These are phyloP conservation scores for Sceloporus tristichus DNA, from an alignment of 2,113 vertebrate genomes.

Conservation along the genomic window DNA sequence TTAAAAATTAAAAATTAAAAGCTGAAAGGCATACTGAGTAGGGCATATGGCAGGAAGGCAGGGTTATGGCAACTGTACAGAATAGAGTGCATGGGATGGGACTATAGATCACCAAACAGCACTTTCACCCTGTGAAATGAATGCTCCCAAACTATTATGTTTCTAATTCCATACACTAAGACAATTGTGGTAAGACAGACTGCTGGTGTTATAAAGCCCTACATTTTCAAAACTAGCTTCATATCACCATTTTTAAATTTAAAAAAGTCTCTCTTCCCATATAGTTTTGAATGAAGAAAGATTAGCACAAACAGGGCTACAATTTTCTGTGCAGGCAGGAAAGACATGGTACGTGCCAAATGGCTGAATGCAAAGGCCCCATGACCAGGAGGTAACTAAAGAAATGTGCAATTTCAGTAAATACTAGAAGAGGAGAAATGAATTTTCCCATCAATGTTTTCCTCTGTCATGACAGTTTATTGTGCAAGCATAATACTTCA, in stretches of 20 bases:
- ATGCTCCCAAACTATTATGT: too few species aligned
- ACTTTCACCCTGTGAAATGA: too few species aligned
- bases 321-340: background rate
- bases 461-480: constrained; percentile 10
- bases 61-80: too few species aligned
- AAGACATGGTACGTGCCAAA: constrained; percentile 6
- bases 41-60: too few species aligned
- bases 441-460: constrained; percentile 1
- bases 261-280: background rate
- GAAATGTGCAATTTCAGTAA: constrained; percentile 2
- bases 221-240: background rate
- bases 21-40: too few species aligned
- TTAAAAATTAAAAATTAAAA: too few species aligned
- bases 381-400: background rate
- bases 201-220: too few species aligned
- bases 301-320: background rate
- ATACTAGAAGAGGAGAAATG: background rate
- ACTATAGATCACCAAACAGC: too few species aligned
- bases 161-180: too few species aligned
- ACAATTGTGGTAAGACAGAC: too few species aligned
- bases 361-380: background rate
- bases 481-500: constrained; percentile 1
- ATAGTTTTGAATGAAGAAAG: background rate
- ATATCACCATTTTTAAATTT: background rate
- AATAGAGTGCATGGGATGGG: too few species aligned